Evolutionary conservation across 2,113 vertebrate genomes (phyloP).

Genomic region (Murina feae): DNA sequence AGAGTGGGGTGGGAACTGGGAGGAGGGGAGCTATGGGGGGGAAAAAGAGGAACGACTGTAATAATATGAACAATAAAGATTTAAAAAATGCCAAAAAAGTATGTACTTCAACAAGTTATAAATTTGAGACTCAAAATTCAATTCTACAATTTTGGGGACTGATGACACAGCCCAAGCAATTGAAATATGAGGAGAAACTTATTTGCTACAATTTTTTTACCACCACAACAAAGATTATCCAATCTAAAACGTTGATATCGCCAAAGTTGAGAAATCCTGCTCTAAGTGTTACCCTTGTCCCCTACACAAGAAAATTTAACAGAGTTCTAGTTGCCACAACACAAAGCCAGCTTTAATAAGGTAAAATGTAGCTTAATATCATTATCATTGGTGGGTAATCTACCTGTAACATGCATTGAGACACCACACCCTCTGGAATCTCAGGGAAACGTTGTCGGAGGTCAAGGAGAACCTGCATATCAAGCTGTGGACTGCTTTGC

Average conservation of each 20-base stretch:
- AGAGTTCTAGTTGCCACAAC: neutral
- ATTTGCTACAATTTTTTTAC: neutral
- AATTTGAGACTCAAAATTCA: neutral
- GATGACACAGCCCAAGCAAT: neutral
- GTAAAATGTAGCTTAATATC: neutral
- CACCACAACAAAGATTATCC: neutral
- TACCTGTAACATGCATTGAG: conserved; percentile 98
- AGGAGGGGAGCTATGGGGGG: too few relatives aligned
- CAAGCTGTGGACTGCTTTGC: conserved; percentile 93
- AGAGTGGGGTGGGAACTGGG: too few relatives aligned
- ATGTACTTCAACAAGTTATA: neutral
- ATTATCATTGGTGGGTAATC: neutral
- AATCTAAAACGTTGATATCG: neutral
- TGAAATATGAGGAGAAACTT: neutral
- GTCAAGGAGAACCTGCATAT: conserved; percentile 96
- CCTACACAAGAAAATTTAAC: neutral
- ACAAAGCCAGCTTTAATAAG: conserved; percentile 21
- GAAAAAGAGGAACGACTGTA: too few relatives aligned
- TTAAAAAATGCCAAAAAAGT: too few relatives aligned
- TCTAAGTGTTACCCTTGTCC: neutral
- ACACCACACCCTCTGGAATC: conserved; percentile 97
- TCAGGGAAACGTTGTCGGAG: conserved; percentile 98
- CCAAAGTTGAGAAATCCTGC: neutral
- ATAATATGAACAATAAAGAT: too few relatives aligned
- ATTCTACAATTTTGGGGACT: neutral